phyloP scores from a whole-genome alignment of 2,888 invertebrate species.

The Automeris io region DNA sequence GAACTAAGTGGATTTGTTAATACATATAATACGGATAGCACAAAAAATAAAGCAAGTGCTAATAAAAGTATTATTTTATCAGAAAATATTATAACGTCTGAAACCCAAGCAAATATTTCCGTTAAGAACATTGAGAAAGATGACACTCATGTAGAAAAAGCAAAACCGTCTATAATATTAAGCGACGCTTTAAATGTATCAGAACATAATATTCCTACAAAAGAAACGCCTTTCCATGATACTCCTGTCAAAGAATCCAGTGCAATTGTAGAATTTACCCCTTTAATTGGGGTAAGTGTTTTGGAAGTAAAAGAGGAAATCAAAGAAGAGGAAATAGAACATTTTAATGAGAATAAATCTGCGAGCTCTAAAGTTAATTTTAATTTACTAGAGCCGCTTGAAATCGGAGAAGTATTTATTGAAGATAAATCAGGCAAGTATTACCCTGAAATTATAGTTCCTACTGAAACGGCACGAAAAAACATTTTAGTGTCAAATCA shows the following conservation, averaged over 20 bases:
- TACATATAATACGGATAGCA: constrained; percentile 31
- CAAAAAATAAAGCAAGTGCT: constrained; percentile 30
- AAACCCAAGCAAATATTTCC: constrained; percentile 70
- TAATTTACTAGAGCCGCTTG: constrained; percentile 78
- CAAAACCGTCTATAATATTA: constrained; percentile 74
- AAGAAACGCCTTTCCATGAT: constrained; percentile 76
- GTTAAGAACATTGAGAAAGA: constrained; percentile 57
- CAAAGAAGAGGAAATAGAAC: constrained; percentile 75
- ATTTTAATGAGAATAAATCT: constrained; percentile 53
- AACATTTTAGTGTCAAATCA: constrained; percentile 81
- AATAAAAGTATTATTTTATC: constrained; percentile 38
- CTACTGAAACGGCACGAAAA: constrained; percentile 84
- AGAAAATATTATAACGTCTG: constrained; percentile 71
- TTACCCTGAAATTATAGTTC: constrained; percentile 86
- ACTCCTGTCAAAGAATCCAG: constrained; percentile 63
- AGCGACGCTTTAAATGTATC: constrained; percentile 82
- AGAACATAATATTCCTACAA: constrained; percentile 78
- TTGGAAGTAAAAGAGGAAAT: constrained; percentile 80
- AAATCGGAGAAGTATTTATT: constrained; percentile 81
- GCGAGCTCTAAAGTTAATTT: constrained; percentile 79
- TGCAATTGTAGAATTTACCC: constrained; percentile 76
- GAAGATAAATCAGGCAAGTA: constrained; percentile 86
- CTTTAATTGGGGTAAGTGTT: constrained; percentile 80
- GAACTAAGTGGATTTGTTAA: constrained; percentile 40
- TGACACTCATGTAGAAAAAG: constrained; percentile 58